phyloP scores from a whole-genome alignment of 2,797 vertebrate species.

The Rhadinocentrus ornatus region DNA sequence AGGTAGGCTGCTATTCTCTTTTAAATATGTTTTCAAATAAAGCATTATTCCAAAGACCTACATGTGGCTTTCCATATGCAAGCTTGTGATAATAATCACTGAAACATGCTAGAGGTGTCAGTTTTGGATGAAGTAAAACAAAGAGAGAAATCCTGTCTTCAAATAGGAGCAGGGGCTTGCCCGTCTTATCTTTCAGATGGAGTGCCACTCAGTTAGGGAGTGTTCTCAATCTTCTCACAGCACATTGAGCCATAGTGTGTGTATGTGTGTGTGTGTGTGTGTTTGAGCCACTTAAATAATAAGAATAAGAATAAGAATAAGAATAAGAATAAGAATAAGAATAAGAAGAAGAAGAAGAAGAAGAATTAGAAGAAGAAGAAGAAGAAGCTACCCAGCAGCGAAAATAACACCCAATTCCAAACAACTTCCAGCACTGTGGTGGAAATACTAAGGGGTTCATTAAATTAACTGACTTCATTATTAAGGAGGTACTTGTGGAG shows the following conservation, averaged over 20 bases:
- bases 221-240: constrained; percentile 82
- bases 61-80: constrained; percentile 8
- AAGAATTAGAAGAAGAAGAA: too few relatives aligned
- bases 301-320: too few relatives aligned
- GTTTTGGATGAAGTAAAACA: constrained; percentile 2
- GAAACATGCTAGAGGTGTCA: not conserved
- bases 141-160: constrained; percentile 35
- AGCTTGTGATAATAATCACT: not conserved
- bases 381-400: constrained; percentile 45
- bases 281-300: constrained; percentile 46
- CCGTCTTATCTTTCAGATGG: constrained; percentile 76
- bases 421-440: constrained; percentile 39
- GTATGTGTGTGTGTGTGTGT: constrained; percentile 31
- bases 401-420: constrained; percentile 67
- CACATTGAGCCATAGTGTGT: constrained; percentile 75
- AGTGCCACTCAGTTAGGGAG: constrained; percentile 73
- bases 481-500: not conserved
- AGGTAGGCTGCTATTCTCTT: not conserved
- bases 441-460: constrained; percentile 36
- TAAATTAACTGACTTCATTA: constrained; percentile 28
- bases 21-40: constrained; percentile 8
- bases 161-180: constrained; percentile 36
- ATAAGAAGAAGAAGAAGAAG: too few relatives aligned
- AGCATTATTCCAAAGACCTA: not conserved
- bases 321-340: too few relatives aligned